phyloP scores from a whole-genome alignment of 2,888 invertebrate species.

The Pristionchus fissidentatus region DNA sequence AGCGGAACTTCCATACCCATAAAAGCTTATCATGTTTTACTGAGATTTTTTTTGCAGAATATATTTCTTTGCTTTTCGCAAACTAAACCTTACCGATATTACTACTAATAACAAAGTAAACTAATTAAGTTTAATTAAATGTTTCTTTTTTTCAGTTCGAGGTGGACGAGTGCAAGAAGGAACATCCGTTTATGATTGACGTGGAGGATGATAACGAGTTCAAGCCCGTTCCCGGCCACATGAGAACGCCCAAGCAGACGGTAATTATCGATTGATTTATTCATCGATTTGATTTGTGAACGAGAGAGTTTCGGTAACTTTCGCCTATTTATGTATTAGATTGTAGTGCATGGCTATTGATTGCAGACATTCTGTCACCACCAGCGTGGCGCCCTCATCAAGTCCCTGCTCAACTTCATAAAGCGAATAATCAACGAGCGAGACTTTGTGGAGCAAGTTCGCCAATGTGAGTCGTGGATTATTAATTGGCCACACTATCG shows the following conservation, averaged over 20 bases:
- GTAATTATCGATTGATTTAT: neutral
- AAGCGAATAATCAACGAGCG: slow-evolving; percentile 85
- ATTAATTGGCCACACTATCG: too few relatives aligned
- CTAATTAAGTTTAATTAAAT: neutral
- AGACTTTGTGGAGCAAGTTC: slow-evolving; percentile 63
- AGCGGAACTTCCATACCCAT: too few relatives aligned
- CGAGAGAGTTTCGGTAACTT: too few relatives aligned
- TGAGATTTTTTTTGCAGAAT: too few relatives aligned
- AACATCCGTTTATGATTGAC: slow-evolving; percentile 84
- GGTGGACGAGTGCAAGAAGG: slow-evolving; percentile 85
- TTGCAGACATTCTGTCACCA: slow-evolving; percentile 81
- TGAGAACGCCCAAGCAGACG: neutral
- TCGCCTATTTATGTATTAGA: too few relatives aligned
- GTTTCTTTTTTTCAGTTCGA: slow-evolving; percentile 80
- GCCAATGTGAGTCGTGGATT: slow-evolving; percentile 61
- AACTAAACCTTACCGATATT: too few relatives aligned
- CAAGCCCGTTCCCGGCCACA: neutral
- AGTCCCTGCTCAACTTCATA: slow-evolving; percentile 89
- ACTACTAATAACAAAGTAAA: neutral
- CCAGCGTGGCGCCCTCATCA: slow-evolving; percentile 87
- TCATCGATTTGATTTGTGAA: neutral
- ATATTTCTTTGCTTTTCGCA: too few relatives aligned
- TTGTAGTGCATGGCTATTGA: too few relatives aligned
- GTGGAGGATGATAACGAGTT: slow-evolving; percentile 50
- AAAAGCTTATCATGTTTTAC: too few relatives aligned